These are phyloP conservation scores for Nettapus auritus DNA, from an alignment of 2,113 vertebrate species.

Conservation along the genomic window DNA sequence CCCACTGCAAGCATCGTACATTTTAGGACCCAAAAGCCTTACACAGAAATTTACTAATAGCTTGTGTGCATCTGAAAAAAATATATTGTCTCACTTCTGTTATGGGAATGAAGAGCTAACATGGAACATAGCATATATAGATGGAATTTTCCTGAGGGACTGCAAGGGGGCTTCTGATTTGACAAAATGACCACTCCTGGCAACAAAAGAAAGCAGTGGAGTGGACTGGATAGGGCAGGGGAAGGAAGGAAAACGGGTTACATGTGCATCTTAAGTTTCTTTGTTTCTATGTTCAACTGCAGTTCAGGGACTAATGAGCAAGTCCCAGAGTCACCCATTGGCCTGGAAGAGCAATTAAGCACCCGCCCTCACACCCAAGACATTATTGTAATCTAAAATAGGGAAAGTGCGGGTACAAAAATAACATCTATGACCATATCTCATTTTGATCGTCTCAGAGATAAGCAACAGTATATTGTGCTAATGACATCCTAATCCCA, in stretches of 20 bases:
- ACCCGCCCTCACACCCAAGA: background rate
- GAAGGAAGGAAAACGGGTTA: background rate
- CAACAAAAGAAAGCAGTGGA: background rate
- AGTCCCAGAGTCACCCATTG: background rate
- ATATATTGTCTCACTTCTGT: background rate
- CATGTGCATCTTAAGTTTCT: background rate
- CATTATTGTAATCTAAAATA: background rate
- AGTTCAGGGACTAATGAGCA: background rate
- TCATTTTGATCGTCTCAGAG: background rate
- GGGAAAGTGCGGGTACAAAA: background rate
- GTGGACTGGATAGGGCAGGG: background rate
- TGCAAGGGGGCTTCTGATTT: slow-evolving; percentile 16
- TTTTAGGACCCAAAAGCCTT: background rate
- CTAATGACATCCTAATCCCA: fast-evolving
- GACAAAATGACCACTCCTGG: slow-evolving; percentile 12
- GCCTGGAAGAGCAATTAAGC: background rate
- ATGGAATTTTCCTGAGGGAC: slow-evolving; percentile 12
- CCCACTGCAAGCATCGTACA: background rate
- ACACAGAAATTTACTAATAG: background rate
- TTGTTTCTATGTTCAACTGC: slow-evolving; percentile 31
- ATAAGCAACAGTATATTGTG: background rate
- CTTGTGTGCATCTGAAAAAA: background rate
- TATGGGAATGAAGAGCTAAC: background rate
- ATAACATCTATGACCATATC: fast-evolving
- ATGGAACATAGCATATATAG: fast-evolving